Conservation (phyloP, 1,140 invertebrate species). For the Cydia splendana region DNA sequence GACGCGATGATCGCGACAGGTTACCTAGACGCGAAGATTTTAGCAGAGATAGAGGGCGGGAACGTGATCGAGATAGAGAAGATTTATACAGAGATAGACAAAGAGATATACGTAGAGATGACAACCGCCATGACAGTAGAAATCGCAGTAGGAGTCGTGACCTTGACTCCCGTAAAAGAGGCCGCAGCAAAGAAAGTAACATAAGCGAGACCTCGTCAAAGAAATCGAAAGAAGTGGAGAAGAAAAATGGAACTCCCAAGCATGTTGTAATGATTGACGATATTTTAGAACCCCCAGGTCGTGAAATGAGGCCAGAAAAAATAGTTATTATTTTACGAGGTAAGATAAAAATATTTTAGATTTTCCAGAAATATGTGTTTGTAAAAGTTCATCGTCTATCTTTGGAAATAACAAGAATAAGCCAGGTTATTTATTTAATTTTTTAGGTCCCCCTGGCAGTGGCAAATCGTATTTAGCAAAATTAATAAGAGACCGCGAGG, state of each 20-base stretch:
- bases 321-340: slow-evolving; percentile 95
- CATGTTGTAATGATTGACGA: slow-evolving; percentile 89
- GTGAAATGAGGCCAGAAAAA: slow-evolving; percentile 87
- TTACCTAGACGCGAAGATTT: slow-evolving; percentile 50
- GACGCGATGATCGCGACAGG: slow-evolving; percentile 38
- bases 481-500: slow-evolving; percentile 88
- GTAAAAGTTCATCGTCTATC: too few relatives aligned
- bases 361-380: too few relatives aligned
- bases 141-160: slow-evolving; percentile 54
- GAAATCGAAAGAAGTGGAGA: slow-evolving; percentile 35
- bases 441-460: slow-evolving; percentile 90
- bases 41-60: slow-evolving; percentile 42
- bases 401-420: too few relatives aligned
- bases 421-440: neutral
- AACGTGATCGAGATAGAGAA: slow-evolving; percentile 45
- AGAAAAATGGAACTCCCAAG: slow-evolving; percentile 42
- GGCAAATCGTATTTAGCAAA: slow-evolving; percentile 94
- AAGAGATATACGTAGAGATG: slow-evolving; percentile 45
- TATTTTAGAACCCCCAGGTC: slow-evolving; percentile 86
- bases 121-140: slow-evolving; percentile 38
- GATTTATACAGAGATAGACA: slow-evolving; percentile 39
- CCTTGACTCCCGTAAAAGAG: slow-evolving; percentile 63
- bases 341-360: slow-evolving; percentile 42
- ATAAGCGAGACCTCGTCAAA: slow-evolving; percentile 43
- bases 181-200: slow-evolving; percentile 55